Evolutionary conservation across 1,140 invertebrate species (phyloP), one percentile per base, ranked within the genome.

Genomic region (Anastatus disparis): DNA sequence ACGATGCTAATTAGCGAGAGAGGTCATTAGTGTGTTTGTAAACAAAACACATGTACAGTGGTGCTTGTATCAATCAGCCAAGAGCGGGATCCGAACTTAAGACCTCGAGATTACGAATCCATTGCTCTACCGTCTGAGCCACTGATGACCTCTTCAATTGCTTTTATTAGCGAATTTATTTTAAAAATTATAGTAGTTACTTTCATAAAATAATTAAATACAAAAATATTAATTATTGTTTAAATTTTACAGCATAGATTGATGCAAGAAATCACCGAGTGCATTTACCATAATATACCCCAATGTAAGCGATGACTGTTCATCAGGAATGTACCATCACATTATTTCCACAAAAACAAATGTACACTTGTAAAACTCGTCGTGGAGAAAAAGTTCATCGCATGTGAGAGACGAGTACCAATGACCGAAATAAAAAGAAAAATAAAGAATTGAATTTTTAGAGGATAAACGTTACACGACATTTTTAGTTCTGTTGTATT

Each of bases 401-500:
- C 44, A 13, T 65, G 9, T 44, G 12, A 7, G 29, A 65, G 24
- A 35, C 53, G 27, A 71, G 44, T 65, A 71, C 70, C 53, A 71
- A 71, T 66, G 52, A 59, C 35, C 40, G 61, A 64, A 56, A 31
- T 27, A 35, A 59, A 69, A 74, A 61, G 65, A 63, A 71, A 72
- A 71, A 65, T n/a, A n/a, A n/a, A 55, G 13, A 52, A 66, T 65
- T 61, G 42, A 68, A 71, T 59, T 66, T 71, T 65, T 71, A 71
- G 70, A 65, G 46, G 59, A 65, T 59, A 66, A 76, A 74, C 66
- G 75, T 80, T 80, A 79, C 77, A 81, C 71, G 20, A 77, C 83
- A 81, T 78, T 81, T 83, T 82, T 83, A 82, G 78, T 83, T 85
- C 73, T 79, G 76, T 82, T 85, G 77, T 84, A 84, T 85, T 84